phyloP scores from a whole-genome alignment of 2,797 vertebrate species.

The Cyprinodon diabolis region DNA sequence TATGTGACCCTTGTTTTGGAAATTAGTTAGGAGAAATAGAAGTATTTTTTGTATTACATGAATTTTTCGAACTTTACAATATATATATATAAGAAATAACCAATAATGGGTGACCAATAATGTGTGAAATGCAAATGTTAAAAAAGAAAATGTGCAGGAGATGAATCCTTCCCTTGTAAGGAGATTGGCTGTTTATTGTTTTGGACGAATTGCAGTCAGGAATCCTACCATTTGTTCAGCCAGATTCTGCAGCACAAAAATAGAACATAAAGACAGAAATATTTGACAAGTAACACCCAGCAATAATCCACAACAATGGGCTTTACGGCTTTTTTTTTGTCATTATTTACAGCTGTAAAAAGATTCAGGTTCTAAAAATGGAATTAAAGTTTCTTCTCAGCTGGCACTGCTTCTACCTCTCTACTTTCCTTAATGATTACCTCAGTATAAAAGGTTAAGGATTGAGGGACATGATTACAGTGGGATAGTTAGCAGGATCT shows the following conservation, averaged over 20 bases:
- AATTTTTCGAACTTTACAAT: not conserved
- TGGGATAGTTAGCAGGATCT: conserved; percentile 63
- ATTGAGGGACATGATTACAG: conserved; percentile 62
- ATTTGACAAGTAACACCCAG: not conserved
- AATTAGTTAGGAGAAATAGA: not conserved
- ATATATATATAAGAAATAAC: not conserved
- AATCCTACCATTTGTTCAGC: not conserved
- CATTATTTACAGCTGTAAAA: not conserved
- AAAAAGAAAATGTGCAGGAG: not conserved
- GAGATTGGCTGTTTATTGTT: not conserved
- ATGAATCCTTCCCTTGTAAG: not conserved
- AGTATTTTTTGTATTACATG: not conserved
- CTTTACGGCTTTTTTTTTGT: not conserved
- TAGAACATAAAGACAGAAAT: not conserved
- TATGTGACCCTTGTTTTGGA: not conserved
- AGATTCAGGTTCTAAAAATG: not conserved
- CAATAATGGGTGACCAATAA: not conserved
- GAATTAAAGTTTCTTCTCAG: not conserved
- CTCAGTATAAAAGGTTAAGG: conserved; percentile 47
- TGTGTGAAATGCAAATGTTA: not conserved
- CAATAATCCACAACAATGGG: not conserved
- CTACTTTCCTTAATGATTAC: conserved; percentile 22
- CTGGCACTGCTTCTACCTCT: conserved; percentile 18
- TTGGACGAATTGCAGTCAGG: not conserved
- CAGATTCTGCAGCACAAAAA: not conserved